Conservation (phyloP, 1,140 invertebrate species). For the Aphis craccivora region DNA sequence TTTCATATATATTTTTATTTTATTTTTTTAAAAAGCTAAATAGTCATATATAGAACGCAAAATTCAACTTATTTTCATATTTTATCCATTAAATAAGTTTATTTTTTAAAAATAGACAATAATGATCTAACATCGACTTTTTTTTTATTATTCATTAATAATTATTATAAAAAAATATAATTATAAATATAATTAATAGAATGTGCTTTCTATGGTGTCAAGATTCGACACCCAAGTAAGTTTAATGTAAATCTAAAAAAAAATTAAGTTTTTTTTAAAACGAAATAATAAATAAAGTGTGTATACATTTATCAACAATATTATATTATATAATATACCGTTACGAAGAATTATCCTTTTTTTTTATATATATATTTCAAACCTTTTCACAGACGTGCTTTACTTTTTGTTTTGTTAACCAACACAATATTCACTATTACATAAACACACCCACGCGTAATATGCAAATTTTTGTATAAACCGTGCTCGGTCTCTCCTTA, state of each 20-base stretch:
- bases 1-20: slow-evolving; percentile 24
- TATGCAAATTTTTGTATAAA: background rate
- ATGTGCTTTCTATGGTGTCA: slow-evolving; percentile 56
- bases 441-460: background rate
- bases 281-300: slow-evolving; percentile 50
- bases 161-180: slow-evolving; percentile 58
- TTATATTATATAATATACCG: slow-evolving; percentile 38
- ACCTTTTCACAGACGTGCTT: slow-evolving; percentile 52
- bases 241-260: slow-evolving; percentile 55
- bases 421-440: slow-evolving; percentile 16
- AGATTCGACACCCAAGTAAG: slow-evolving; percentile 46
- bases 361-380: slow-evolving; percentile 36
- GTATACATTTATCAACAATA: slow-evolving; percentile 57
- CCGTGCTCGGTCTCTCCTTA: background rate
- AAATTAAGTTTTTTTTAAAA: slow-evolving; percentile 53
- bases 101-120: slow-evolving; percentile 55
- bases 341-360: slow-evolving; percentile 34
- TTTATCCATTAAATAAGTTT: slow-evolving; percentile 44
- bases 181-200: slow-evolving; percentile 57
- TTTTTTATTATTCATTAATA: slow-evolving; percentile 31
- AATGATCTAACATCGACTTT: slow-evolving; percentile 53
- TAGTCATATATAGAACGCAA: slow-evolving; percentile 52
- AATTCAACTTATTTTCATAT: slow-evolving; percentile 31
- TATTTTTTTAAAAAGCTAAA: slow-evolving; percentile 46
- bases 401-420: background rate